These are phyloP conservation scores for Chrosomus eos DNA, from an alignment of 2,797 vertebrate species.

Conservation along the genomic window DNA sequence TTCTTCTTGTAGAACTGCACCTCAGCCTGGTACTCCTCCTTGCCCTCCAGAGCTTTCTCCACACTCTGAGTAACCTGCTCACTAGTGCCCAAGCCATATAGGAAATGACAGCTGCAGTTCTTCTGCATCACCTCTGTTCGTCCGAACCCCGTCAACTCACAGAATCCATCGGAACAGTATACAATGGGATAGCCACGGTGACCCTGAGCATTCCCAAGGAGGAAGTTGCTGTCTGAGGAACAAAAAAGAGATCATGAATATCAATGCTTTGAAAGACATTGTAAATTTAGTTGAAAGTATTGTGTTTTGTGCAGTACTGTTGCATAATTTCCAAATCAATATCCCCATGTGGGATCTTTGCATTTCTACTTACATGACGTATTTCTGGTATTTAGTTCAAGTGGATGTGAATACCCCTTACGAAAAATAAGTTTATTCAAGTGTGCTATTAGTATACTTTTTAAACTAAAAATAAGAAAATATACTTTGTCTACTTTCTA, in stretches of 20 bases:
- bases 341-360: background rate
- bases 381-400: background rate
- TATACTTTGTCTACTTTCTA: no score
- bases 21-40: slow-evolving; percentile 91
- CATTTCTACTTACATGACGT: background rate
- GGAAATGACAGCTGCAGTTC: slow-evolving; percentile 93
- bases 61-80: slow-evolving; percentile 87
- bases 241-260: slow-evolving; percentile 4
- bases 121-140: slow-evolving; percentile 98
- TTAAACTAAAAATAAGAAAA: no score
- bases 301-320: background rate
- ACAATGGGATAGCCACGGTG: slow-evolving; percentile 94
- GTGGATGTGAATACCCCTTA: background rate
- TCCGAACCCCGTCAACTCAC: slow-evolving; percentile 92
- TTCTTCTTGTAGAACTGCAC: slow-evolving; percentile 96
- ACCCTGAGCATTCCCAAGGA: slow-evolving; percentile 94
- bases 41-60: slow-evolving; percentile 89
- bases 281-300: background rate
- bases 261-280: background rate
- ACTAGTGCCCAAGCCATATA: slow-evolving; percentile 89
- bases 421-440: no score
- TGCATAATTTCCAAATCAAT: background rate
- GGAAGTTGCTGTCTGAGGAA: slow-evolving; percentile 93
- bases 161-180: slow-evolving; percentile 98
- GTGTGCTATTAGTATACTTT: no score